These are phyloP conservation scores for Philereme transversata DNA, from an alignment of 2,888 invertebrate genomes.

Conservation along the genomic window DNA sequence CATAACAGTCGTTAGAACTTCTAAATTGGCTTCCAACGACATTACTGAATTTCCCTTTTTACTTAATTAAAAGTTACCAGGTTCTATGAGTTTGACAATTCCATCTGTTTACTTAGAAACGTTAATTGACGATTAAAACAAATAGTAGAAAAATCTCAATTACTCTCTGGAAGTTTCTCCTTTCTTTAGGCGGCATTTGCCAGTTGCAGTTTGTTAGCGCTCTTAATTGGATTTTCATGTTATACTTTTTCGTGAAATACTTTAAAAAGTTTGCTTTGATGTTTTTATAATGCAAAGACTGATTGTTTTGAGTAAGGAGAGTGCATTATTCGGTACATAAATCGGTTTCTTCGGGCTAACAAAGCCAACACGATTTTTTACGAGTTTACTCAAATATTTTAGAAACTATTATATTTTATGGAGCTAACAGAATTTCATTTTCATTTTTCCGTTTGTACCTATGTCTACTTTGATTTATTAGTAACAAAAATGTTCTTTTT, in stretches of 20 bases:
- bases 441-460: neutral
- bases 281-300: neutral
- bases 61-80: constrained; percentile 73
- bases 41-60: constrained; percentile 59
- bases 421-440: neutral
- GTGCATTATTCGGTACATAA: no score
- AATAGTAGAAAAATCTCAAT: constrained; percentile 20
- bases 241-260: neutral
- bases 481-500: constrained; percentile 21
- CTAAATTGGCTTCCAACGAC: constrained; percentile 64
- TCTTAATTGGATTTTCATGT: constrained; percentile 16
- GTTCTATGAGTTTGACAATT: constrained; percentile 31
- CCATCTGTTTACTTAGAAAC: constrained; percentile 34
- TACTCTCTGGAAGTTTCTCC: constrained; percentile 14
- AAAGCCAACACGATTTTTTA: no score
- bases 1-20: constrained; percentile 70
- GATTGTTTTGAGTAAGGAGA: neutral
- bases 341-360: no score
- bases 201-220: constrained; percentile 4
- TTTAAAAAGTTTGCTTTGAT: neutral
- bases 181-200: constrained; percentile 11
- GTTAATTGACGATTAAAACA: constrained; percentile 32
- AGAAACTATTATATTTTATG: neutral
- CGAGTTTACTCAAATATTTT: neutral
- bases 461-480: constrained; percentile 19